Evolutionary conservation across 2,888 invertebrate genomes (phyloP), one percentile per base, ranked within the genome.

Genomic region (Steromphala cineraria): DNA sequence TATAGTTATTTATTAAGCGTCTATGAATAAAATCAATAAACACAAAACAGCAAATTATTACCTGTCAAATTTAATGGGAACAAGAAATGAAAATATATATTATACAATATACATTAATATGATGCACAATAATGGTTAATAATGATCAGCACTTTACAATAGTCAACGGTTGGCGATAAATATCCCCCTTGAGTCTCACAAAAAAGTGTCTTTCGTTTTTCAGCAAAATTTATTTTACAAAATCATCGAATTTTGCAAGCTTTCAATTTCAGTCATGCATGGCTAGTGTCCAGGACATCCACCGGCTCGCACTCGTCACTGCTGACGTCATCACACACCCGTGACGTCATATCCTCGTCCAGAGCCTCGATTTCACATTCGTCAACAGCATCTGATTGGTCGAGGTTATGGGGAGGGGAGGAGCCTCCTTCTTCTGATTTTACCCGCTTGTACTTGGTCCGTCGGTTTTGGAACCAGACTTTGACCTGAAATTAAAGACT

Each of bases 391-490:
- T 86, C 84, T 8, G 79, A 84, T 53, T 83, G 75, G 46, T 52
- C 52, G 10, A 24, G 24, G 40, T 28, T 3, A 7, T 46, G 71
- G 53, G n/a, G 21, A 1, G 75, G 75, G 10, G 52, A 46, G 1
- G 85, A 85, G 8, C 83, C 87, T 24, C 86, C 89, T 76, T 88
- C 87, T 79, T 91, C 90, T 3, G 89, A 83, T 81, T 90, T 90
- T 67, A 89, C 88, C 88, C 98, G 95, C 95, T 98, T 98, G 94
- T 98, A 98, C 94, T 98, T 98, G 93, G 98, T 98, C 94, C 98
- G 95, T 90, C 98, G 95, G 93, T 98, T 98, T 95, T 98, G 98
- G 94, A 98, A 98, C 98, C 98, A 98, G 28, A 98, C 98, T 95
- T 98, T 98, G 81, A 98, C 98, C 98, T 98, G 95, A 40, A 95